Conservation (phyloP, 2,113 vertebrate genomes). For the Pterocles gutturalis region DNA sequence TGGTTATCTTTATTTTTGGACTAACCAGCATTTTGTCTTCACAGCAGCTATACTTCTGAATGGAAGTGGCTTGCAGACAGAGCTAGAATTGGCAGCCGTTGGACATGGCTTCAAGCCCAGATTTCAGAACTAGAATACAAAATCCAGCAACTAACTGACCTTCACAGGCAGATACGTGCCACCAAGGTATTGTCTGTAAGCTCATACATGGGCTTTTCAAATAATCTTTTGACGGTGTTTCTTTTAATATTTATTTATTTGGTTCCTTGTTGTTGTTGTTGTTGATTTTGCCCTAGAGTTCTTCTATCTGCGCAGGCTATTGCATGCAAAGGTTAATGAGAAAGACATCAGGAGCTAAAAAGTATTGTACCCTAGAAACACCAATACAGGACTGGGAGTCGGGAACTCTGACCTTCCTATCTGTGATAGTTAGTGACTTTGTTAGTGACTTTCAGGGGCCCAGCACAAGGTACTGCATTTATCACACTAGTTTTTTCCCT, state of each 20-base stretch:
- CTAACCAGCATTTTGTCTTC: conserved; percentile 75
- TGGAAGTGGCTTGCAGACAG: conserved; percentile 88
- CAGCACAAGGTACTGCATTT: background rate
- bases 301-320: background rate
- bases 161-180: conserved; percentile 87
- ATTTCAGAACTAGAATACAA: conserved; percentile 89
- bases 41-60: conserved; percentile 83
- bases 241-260: background rate
- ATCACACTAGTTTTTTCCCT: background rate
- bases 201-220: background rate
- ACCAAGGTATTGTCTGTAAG: conserved; percentile 85
- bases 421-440: background rate
- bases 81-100: conserved; percentile 90
- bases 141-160: conserved; percentile 85
- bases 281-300: background rate
- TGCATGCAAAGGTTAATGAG: background rate
- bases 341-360: background rate
- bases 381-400: background rate
- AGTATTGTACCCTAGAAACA: background rate
- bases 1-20: conserved; percentile 69
- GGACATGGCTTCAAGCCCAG: conserved; percentile 93
- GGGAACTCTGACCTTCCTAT: background rate
- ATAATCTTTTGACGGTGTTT: conserved; percentile 9
- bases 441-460: background rate
- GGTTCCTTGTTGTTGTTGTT: background rate